Conservation (phyloP, 2,797 vertebrate genomes). For the Petrocephalus sullivani region DNA sequence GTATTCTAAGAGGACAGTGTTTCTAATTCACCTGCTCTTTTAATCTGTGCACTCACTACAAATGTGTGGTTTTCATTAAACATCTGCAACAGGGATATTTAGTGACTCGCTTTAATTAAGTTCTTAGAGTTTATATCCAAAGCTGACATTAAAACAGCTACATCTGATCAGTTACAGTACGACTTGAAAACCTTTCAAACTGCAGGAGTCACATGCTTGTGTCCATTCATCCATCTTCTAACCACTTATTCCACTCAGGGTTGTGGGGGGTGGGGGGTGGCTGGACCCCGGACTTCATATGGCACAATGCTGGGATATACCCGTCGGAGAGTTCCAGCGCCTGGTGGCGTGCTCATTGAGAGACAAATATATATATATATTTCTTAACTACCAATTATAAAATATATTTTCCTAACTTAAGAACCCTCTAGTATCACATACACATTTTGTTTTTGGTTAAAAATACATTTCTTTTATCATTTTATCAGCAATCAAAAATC, state of each 20-base stretch:
- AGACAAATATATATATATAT: neutral
- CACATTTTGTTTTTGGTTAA: neutral
- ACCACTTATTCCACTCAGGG: neutral
- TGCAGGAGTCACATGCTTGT: neutral
- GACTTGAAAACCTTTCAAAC: neutral
- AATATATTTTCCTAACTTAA: neutral
- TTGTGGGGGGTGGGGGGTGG: neutral
- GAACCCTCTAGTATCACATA: neutral
- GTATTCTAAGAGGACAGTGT: neutral
- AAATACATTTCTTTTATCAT: neutral
- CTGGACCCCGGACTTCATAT: neutral
- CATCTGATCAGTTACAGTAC: neutral
- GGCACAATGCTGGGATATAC: neutral
- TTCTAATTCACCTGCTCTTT: neutral
- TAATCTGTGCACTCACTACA: neutral
- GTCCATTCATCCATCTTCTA: neutral
- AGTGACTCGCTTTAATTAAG: neutral
- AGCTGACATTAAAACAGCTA: neutral
- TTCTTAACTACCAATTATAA: neutral
- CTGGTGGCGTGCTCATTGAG: neutral
- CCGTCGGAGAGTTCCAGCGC: neutral
- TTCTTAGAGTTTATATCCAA: neutral
- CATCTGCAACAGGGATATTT: neutral
- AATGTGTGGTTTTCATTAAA: neutral
- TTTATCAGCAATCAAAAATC: neutral